Base-by-base conservation (phyloP, 2,797 vertebrate genomes). In the Telmatherina bonti region DNA sequence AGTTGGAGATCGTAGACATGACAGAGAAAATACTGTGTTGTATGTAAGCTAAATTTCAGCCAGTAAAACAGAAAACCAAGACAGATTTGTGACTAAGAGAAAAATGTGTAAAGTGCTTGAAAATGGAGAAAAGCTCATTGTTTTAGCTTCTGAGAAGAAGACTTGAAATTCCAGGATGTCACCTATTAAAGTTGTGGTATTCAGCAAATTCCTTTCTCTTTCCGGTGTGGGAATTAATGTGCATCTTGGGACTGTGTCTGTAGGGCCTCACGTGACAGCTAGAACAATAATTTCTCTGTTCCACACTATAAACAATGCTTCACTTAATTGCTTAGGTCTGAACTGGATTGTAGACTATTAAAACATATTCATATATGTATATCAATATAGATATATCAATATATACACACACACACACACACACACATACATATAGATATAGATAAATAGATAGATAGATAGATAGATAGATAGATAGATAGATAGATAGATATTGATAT, bases 1-100 rank as follows among this genome's bases (percentile, higher is more conserved):
- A 70, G 43, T 41, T 65, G 4, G 27, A 72, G 29, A 61, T 51
- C 51, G 63, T 65, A 66, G 73, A 67, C 61, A 72, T 64, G 49
- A 69, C 33, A 62, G 18, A 64, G 33, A 58, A 68, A 69, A 72
- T 67, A 61, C 31, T 60, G 45, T 52, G 57, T 35, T 9, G 51
- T 60, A 56, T 18, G 5, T 12, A 72, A 12, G 26, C 45, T 43
- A 18, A 67, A 67, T 77, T 0, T 49, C 13, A 71, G 58, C 12
- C 52, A 49, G 47, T 22, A 60, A 70, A 66, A 47, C 8, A 26
- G 27, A 54, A 67, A 62, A 76, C 11, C 8, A 76, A 52, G 15
- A 72, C 13, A 11, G 26, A 35, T 43, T 56, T 59, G 18, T 76
- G 67, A 72, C 64, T 47, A 18, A 64, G 10, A 30, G 60, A 3